Evolutionary conservation across 2,797 vertebrate genomes (phyloP).

Genomic region (Argya squamiceps): DNA sequence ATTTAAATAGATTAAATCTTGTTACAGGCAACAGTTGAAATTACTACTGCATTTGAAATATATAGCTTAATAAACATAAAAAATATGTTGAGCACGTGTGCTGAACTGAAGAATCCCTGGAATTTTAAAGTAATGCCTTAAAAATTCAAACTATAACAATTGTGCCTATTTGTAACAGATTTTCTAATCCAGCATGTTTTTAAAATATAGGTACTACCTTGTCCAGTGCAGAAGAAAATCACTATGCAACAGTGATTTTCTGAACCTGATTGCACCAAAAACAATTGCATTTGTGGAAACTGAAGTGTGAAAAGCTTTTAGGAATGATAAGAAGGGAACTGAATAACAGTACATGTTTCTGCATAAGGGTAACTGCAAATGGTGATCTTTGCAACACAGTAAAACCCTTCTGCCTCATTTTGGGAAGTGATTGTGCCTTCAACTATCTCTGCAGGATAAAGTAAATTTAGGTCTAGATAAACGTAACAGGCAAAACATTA

Average conservation of each 20-base stretch:
- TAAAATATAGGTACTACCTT: neutral
- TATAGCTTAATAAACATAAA: neutral
- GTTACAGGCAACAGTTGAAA: neutral
- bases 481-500: neutral
- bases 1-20: neutral
- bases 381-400: neutral
- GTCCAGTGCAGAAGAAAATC: constrained; percentile 2
- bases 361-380: neutral
- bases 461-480: neutral
- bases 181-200: neutral
- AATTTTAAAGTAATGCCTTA: neutral
- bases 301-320: constrained; percentile 46
- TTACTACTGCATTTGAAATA: neutral
- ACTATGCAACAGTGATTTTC: constrained; percentile 13
- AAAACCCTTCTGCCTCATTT: neutral
- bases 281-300: constrained; percentile 39
- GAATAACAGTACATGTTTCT: constrained; percentile 23
- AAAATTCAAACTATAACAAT: neutral
- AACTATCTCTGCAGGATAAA: neutral
- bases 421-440: neutral
- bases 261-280: constrained; percentile 34
- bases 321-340: constrained; percentile 41
- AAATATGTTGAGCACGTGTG: neutral
- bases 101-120: neutral
- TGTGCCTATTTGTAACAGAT: neutral